Base-by-base conservation (phyloP, 2,888 invertebrate species). In the Agrotis exclamationis region DNA sequence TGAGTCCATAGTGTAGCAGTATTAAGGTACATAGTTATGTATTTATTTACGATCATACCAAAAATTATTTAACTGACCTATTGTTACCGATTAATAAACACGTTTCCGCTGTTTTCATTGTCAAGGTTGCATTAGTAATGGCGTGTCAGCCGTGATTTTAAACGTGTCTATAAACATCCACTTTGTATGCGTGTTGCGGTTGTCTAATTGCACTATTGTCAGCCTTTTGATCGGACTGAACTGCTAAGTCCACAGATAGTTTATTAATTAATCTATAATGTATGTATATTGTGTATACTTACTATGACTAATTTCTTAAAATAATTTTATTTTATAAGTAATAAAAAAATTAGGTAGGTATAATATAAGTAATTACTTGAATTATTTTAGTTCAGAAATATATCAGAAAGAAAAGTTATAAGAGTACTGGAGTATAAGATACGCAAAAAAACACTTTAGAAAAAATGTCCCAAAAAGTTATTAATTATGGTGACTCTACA, bases 151-250 rank as follows among this genome's bases (percentile, higher is more conserved):
- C 16, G 58, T 79, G 20, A 74, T 45, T 72, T 71, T 48, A 47
- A 64, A 72, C 64, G 51, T 28, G 24, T 50, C 1, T 54, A 69
- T 80, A 64, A 76, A 63, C 48, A 58, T 51, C 16, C 47, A 16
- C 76, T 78, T 63, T 80, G 48, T 78, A 78, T 78, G 81, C 78
- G 53, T 44, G 20, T n/a, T 24, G 20, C 13, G 33, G 24, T n/a
- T 62, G 22, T 11, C 22, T 70, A 76, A 78, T 78, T 81, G 81
- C 81, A 56, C 70, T 62, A 78, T 78, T 78, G 78, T 78, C 20
- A 76, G 57, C 45, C 9, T 57, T 75, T 66, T n/a, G 18, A 14
- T 18, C 1, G 20, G 28, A 54, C 65, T 50, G 50, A 51, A 57
- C 76, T 76, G 50, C 66, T 57, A 14, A 68, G 14, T 18, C 13